These are phyloP conservation scores for Cricetomys ansorgei DNA, from an alignment of 2,113 vertebrate genomes.

Conservation along the genomic window DNA sequence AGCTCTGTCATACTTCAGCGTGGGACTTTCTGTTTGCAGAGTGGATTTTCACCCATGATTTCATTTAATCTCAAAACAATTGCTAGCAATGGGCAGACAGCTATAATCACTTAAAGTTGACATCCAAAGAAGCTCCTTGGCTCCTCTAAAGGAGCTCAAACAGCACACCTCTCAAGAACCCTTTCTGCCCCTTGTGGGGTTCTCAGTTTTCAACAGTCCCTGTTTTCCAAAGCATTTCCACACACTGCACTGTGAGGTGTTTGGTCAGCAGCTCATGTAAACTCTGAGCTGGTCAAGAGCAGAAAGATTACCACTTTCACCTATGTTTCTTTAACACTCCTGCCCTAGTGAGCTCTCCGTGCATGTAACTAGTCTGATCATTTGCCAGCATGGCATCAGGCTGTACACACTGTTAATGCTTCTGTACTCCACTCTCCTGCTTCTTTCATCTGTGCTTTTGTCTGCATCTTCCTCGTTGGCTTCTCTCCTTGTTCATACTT, in stretches of 20 bases:
- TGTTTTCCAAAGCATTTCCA: not conserved
- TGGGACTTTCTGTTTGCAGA: not conserved
- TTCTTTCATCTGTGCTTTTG: not conserved
- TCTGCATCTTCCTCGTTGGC: not conserved
- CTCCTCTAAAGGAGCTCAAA: not conserved
- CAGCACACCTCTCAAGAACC: not conserved
- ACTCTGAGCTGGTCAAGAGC: not conserved
- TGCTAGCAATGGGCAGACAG: not conserved
- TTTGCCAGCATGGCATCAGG: not conserved
- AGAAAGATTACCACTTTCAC: not conserved
- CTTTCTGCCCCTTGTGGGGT: not conserved
- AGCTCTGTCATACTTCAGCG: not conserved
- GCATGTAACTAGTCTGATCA: not conserved
- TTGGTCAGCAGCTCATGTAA: not conserved
- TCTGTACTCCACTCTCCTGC: not conserved
- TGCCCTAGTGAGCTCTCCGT: not conserved
- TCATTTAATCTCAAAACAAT: constrained; percentile 17
- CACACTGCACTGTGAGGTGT: not conserved
- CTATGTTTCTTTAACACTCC: not conserved
- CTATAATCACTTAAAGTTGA: not conserved
- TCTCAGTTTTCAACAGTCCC: not conserved
- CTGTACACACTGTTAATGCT: no score
- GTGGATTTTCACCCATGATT: not conserved
- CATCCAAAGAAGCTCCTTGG: not conserved
- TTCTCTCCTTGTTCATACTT: not conserved